Evolutionary conservation across 2,797 vertebrate species (phyloP), one percentile per base, ranked within the genome.

Genomic region (Crocidura indochinensis): DNA sequence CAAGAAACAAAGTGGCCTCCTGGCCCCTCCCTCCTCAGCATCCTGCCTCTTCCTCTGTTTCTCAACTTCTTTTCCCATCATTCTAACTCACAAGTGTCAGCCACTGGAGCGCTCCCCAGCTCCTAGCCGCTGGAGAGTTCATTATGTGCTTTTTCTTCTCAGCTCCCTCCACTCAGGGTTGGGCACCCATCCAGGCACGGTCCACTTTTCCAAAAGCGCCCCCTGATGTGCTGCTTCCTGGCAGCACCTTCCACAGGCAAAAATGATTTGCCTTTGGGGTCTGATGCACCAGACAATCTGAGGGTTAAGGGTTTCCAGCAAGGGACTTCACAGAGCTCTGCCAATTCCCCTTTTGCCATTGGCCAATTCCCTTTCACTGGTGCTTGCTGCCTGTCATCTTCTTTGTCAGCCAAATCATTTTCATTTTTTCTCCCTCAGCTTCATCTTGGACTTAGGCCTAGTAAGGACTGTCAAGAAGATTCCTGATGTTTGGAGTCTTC

Each of bases 391-490:
- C 88, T 96, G 88, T 96, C 96, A 94, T 94, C 68, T 94, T 79
- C 85, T 94, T 96, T 91, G 93, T 94, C 88, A 96, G 88, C 90
- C 91, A 97, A 77, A 96, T 85, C 53, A 90, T 68, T 95, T 96
- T 53, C 51, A 53, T 53, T 96, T 94, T 84, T 94, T 24, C 96
- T 94, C 95, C 90, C 49, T 90, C 67, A 5, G 49, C 84, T 94
- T 96, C 94, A 75, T 91, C 44, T 97, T 97, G 93, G 92, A 96
- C 1, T 12, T 67, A 60, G 75, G 92, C 84, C 89, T 95, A 76
- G 82, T 87, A 79, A 78, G 91, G n/a, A 74, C 10, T 92, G 44
- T 84, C 91, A 44, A 4, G 74, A 82, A 89, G 89, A 94, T 80
- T 84, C 95, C 90, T 96, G 71, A 91, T 2, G 9, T 60, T 60